Base-by-base conservation (phyloP, 2,888 invertebrate species). In the Pollenia labialis region DNA sequence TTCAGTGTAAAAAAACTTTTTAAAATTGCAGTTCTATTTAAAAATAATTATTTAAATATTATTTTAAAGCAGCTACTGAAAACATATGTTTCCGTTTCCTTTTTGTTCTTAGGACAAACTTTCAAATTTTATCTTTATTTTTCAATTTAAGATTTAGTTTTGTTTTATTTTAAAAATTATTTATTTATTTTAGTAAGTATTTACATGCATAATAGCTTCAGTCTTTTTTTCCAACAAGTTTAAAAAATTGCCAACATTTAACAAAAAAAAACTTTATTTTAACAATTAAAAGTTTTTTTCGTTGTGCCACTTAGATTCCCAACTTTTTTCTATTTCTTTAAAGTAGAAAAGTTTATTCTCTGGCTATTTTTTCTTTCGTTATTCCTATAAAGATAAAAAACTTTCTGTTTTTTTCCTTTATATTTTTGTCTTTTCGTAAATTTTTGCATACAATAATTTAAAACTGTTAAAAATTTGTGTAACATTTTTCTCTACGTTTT, bases 401-500 rank as follows among this genome's bases (percentile, higher is more conserved):
- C n/a, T 85, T 85, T 46, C 1, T 10, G 32, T 54, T 54, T 77
- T 18, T 62, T 66, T 72, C 56, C 11, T 44, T 74, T 62, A 64
- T 58, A 64, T 56, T 56, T 60, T 40, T 68, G 23, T 48, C 40
- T 32, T 50, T 50, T 32, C n/a, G 40, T 69, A 32, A 10, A 7
- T 54, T 16, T 72, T 10, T 68, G 66, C 74, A 68, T 58, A 58
- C 18, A 58, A 50, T 32, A 81, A 81, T 58, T 75, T 52, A 4
- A 56, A 81, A 66, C 46, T 81, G 23, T 42, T 0, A 56, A 77
- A 77, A 79, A 77, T 77, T 14, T 77, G 44, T 79, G 44, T 68
- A 56, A 62, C 40, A 81, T 72, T 81, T 74, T 56, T 18, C 18
- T 50, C 48, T 23, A 32, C 6, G n/a, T 68, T 56, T 46, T 56